Percentiles rank a stretch among this genome's conserved stretches.
Conservation (phyloP, 2,797 vertebrate species). For the Danionella dracula region DNA sequence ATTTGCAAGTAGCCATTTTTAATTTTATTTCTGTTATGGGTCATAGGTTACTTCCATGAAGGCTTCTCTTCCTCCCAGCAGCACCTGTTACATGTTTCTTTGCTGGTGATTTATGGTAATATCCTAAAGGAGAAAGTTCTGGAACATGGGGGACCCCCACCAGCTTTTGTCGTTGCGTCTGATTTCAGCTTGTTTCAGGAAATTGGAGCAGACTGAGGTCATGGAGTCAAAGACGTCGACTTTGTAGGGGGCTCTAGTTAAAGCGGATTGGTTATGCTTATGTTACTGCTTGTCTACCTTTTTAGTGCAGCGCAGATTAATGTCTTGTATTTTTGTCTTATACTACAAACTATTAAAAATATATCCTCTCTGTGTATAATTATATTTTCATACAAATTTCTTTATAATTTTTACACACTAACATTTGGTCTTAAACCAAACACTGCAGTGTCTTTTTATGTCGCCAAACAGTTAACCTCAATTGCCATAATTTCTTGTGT, state of each 20-base stretch:
- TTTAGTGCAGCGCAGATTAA: constrained; percentile 7
- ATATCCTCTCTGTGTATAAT: too few relatives aligned
- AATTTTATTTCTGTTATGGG: neutral
- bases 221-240: constrained; percentile 19
- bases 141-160: constrained; percentile 17
- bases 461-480: too few relatives aligned
- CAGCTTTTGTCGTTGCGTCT: constrained; percentile 13
- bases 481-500: too few relatives aligned
- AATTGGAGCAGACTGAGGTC: constrained; percentile 19
- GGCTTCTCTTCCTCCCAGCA: neutral
- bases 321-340: too few relatives aligned
- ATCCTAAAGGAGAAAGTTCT: constrained; percentile 14
- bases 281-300: neutral
- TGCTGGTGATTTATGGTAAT: constrained; percentile 32
- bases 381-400: too few relatives aligned
- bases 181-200: constrained; percentile 33
- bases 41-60: neutral
- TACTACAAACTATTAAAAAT: too few relatives aligned
- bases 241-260: neutral
- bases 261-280: neutral
- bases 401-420: too few relatives aligned
- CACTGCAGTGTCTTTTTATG: too few relatives aligned
- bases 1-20: neutral
- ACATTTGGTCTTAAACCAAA: too few relatives aligned
- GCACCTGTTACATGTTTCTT: constrained; percentile 38